These are phyloP conservation scores for Rallus crepitans DNA, from an alignment of 2,797 vertebrate genomes.

Conservation along the genomic window DNA sequence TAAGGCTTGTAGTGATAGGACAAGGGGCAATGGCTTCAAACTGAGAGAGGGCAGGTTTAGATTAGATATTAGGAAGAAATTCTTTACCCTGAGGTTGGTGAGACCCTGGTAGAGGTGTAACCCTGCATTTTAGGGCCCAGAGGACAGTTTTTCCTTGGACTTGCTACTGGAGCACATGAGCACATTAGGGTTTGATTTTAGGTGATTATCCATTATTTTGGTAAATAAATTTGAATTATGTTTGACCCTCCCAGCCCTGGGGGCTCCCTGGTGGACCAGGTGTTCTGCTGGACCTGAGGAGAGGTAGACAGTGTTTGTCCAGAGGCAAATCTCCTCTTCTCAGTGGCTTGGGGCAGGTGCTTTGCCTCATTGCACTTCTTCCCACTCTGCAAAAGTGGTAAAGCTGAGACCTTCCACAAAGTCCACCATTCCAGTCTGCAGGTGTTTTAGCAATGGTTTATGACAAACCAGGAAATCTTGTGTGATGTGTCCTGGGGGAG, in stretches of 20 bases:
- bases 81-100: neutral
- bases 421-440: neutral
- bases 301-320: accelerated
- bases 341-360: accelerated
- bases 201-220: neutral
- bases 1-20: neutral
- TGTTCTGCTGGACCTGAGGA: neutral
- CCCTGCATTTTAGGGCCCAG: neutral
- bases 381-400: accelerated
- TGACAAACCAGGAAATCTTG: neutral
- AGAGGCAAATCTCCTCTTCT: neutral
- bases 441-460: accelerated
- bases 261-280: neutral
- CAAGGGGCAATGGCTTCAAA: neutral
- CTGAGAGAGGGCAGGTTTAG: neutral
- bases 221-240: neutral
- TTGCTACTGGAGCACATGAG: neutral
- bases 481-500: too few relatives aligned
- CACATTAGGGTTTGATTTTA: neutral
- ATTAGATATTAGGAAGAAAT: neutral
- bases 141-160: neutral
- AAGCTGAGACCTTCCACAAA: neutral
- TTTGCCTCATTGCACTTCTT: neutral
- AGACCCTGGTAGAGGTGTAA: neutral
- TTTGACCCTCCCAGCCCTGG: neutral